Conservation (phyloP, 2,888 invertebrate genomes). For the Globia sparganii region DNA sequence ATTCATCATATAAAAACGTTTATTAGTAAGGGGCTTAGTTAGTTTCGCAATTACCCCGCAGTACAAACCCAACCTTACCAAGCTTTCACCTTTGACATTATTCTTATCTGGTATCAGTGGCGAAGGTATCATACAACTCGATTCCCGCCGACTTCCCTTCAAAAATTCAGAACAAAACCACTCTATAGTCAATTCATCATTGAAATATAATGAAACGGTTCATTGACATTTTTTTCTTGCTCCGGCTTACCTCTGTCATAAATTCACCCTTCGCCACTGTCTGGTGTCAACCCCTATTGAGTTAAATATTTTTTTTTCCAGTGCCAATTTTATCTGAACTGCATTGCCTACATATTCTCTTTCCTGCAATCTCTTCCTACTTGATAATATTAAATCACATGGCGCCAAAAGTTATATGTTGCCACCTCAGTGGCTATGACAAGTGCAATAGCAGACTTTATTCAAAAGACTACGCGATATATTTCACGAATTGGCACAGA, state of each 20-base stretch:
- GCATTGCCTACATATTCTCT: not conserved
- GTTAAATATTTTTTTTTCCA: not conserved
- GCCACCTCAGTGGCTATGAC: slow-evolving; percentile 38
- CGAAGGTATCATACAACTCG: too few relatives aligned
- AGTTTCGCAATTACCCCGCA: too few relatives aligned
- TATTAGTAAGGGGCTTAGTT: too few relatives aligned
- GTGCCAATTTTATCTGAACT: not conserved
- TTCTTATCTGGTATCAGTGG: not conserved
- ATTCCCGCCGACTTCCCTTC: too few relatives aligned
- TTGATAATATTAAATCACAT: slow-evolving; percentile 29
- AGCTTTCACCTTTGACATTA: not conserved
- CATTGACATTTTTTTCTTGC: too few relatives aligned
- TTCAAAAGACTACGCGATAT: slow-evolving; percentile 49
- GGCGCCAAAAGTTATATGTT: slow-evolving; percentile 41
- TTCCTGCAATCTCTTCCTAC: not conserved
- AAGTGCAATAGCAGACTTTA: slow-evolving; percentile 48
- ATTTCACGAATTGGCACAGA: slow-evolving; percentile 45
- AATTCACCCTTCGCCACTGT: too few relatives aligned
- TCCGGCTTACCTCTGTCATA: too few relatives aligned
- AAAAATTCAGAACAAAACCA: too few relatives aligned
- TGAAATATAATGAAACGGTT: too few relatives aligned
- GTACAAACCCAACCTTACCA: not conserved
- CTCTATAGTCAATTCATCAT: too few relatives aligned
- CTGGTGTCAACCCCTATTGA: not conserved
- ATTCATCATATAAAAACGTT: too few relatives aligned